Base-by-base conservation (phyloP, 1,140 invertebrate genomes). In the Bathynomus jamesi region DNA sequence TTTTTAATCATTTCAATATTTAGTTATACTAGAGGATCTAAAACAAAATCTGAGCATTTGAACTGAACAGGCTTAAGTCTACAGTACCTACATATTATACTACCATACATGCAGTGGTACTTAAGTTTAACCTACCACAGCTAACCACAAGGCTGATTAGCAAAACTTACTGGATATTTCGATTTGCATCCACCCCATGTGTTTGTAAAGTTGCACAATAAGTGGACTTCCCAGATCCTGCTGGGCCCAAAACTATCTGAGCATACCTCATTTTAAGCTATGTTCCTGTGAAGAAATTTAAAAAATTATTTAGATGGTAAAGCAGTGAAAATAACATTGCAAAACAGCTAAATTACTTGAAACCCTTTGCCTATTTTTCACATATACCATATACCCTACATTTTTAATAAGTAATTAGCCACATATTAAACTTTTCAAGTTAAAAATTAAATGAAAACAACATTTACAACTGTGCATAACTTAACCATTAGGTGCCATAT, bases 191-290 rank as follows among this genome's bases (percentile, higher is more conserved):
- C 73, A 87, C 86, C 65, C 89, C 92, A 83, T 98, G 93, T 81
- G 89, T 89, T 72, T 92, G 89, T 80, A 99, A 88, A 11, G 89
- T 88, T 62, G 88, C 89, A 82, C 97, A 99, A 81, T 99, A 99
- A 0, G 96, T 99, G 0, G 96, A 91, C 86, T 96, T 97, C 68
- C 96, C 96, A 83, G 92, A 92, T 1, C 96, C 96, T 1, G 96
- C 95, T 21, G 95, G 95, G 4, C 96, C 96, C 78, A 98, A 91
- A 28, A 98, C 91, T 73, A 98, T 83, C 81, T 98, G 95, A n/a
- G 90, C 94, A 79, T 92, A 98, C 32, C 93, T 86, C 92, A 94
- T 94, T 21, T 53, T 53, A 3, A 53, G 21, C 2, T 17, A 3
- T 53, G 13, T 53, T 53, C 21, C 2, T 3, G 21, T 53, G 21